Evolutionary conservation across 1,140 invertebrate genomes (phyloP), one percentile per base, ranked within the genome.

Genomic region (Trichomalopsis sarcophagae): DNA sequence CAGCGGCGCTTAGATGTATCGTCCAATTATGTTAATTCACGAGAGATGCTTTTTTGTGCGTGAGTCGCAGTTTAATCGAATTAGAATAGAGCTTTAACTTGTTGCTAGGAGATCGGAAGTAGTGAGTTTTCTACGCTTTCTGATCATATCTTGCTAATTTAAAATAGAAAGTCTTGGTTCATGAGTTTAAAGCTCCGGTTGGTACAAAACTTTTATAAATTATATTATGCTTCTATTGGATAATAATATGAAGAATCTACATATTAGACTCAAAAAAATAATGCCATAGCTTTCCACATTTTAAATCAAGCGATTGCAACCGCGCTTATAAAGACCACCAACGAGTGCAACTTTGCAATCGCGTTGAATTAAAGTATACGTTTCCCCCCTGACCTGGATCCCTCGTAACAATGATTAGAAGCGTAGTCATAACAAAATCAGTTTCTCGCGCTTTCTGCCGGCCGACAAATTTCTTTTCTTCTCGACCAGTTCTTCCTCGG

Each of bases 1-100:
- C 21, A 76, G 44, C 44, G 21, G 5, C n/a, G 23, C 40, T 76
- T 50, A 27, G 36, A 44, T 76, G 44, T 50, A 76, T 76, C n/a
- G 44, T 76, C 10, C 5, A 66, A 62, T 33, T 55, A 78, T 62
- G 76, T 50, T 78, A 78, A 78, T 78, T 36, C 17, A 5, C 6
- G 55, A 6, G 55, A 27, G 33, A 62, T 76, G 2, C 50, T 47
- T 76, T 50, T 27, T 76, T 17, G 9, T 11, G 23, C 0, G 21
- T 5, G 9, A n/a, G n/a, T 7, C 7, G 11, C 21, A 21, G 55
- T 6, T 62, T 62, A 62, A 62, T n/a, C 55, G 55, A 62, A 62
- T 62, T 62, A 62, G 6, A 55, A 9, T 17, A 44, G 17, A 17
- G 17, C 17, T 62, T n/a, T 62, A 7, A 62, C 55, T 62, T n/a